A percentile compares a stretch with the other conserved stretches of the same genome.
Conservation (phyloP, 2,888 invertebrate genomes). For the Plagodis pulveraria region DNA sequence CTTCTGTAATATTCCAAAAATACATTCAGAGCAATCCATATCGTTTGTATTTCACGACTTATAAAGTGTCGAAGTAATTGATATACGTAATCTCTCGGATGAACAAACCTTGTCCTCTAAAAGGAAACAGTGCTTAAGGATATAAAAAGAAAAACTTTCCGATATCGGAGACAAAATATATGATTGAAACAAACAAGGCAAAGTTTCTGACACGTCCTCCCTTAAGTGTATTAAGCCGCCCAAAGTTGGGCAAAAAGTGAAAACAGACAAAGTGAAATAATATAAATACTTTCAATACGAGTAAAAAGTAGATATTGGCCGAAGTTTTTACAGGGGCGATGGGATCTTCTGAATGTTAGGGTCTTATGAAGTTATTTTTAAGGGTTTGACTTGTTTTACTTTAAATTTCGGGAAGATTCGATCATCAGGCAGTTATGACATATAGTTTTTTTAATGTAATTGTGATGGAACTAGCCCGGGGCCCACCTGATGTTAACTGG, state of each 20-base stretch:
- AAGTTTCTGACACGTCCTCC: conserved; percentile 66
- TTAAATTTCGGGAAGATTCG: too few species aligned
- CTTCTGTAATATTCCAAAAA: too few species aligned
- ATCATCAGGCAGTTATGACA: too few species aligned
- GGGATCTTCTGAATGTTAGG: not conserved
- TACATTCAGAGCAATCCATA: not conserved
- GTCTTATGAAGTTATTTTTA: too few species aligned
- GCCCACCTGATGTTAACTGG: too few species aligned
- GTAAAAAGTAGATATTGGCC: conserved; percentile 76
- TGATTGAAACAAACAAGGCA: conserved; percentile 77
- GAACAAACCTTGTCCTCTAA: conserved; percentile 46
- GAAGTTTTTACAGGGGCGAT: conserved; percentile 37
- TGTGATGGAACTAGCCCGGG: too few species aligned
- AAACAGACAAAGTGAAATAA: conserved; percentile 78
- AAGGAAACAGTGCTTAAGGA: conserved; percentile 56
- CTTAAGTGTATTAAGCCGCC: conserved; percentile 82
- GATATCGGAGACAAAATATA: conserved; percentile 61
- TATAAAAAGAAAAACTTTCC: conserved; percentile 58
- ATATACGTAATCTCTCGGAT: conserved; percentile 27
- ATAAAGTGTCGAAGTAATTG: conserved; percentile 17
- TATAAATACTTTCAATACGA: conserved; percentile 80
- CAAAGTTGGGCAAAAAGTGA: conserved; percentile 69
- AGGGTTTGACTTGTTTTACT: too few species aligned
- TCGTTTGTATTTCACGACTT: conserved; percentile 5
- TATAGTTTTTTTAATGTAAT: too few species aligned